Percentiles rank a stretch among this genome's conserved stretches.
Conservation (phyloP, 2,113 vertebrate species). For the Onychostoma macrolepis region DNA sequence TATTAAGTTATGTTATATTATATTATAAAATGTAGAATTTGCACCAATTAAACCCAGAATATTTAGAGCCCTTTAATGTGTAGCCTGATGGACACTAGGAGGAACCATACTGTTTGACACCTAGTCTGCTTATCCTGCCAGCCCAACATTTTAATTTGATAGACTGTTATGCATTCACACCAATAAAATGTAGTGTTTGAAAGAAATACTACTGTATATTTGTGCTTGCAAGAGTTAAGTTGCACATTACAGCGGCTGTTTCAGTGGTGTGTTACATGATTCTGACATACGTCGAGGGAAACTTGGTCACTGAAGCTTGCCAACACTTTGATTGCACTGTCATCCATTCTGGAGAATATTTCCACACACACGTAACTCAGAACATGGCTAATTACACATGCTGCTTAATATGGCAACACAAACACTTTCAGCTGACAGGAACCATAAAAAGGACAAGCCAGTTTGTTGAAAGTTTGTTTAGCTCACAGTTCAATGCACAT, state of each 20-base stretch:
- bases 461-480: not conserved
- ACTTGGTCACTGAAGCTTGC: not conserved
- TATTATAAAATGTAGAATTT: not conserved
- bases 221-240: not conserved
- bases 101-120: not conserved
- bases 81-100: not conserved
- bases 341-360: not conserved
- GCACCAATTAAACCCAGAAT: not conserved
- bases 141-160: not conserved
- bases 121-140: not conserved
- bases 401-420: not conserved
- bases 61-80: not conserved
- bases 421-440: not conserved
- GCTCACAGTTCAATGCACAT: not conserved
- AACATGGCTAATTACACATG: not conserved
- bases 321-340: not conserved
- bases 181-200: not conserved
- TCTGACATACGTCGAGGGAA: not conserved
- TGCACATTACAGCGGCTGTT: not conserved
- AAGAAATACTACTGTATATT: not conserved
- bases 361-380: not conserved
- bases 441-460: not conserved
- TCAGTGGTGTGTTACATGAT: not conserved
- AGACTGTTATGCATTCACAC: not conserved
- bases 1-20: no score